Conservation (phyloP, 2,113 vertebrate genomes). For the Eudyptes chrysolophus region DNA sequence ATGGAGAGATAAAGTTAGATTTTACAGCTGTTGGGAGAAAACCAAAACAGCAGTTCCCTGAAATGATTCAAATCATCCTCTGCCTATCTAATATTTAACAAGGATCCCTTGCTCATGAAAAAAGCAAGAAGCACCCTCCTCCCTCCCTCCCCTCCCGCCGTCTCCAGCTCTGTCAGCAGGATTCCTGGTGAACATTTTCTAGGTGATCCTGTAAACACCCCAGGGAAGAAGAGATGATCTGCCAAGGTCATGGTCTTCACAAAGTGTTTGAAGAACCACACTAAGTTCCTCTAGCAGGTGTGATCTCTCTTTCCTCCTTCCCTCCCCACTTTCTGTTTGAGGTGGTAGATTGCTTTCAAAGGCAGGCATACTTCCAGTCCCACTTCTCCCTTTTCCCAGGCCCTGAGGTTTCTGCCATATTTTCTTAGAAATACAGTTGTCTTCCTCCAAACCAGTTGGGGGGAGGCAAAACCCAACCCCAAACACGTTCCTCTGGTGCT, state of each 20-base stretch:
- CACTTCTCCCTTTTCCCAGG: not conserved
- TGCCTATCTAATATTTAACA: not conserved
- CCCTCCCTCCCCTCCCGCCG: too few species aligned
- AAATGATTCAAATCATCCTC: not conserved
- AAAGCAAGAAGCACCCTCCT: not conserved
- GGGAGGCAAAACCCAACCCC: not conserved
- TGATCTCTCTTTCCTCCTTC: not conserved
- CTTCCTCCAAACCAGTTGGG: not conserved
- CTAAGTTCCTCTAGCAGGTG: not conserved
- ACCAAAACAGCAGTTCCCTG: not conserved
- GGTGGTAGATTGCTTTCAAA: not conserved
- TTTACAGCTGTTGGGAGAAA: not conserved
- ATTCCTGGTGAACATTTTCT: not conserved
- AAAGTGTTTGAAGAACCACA: not conserved
- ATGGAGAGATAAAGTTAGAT: not conserved
- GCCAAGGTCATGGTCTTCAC: not conserved
- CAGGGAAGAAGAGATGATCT: not conserved
- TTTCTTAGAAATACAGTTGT: not conserved
- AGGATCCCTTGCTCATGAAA: not conserved
- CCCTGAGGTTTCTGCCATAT: not conserved
- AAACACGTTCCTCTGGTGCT: not conserved
- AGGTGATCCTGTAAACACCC: not conserved
- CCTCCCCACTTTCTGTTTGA: not conserved
- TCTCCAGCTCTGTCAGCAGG: not conserved
- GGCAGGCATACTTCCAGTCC: not conserved